Evolutionary conservation across 2,113 vertebrate species (phyloP).

Genomic region (Cyprinodon variegatus): DNA sequence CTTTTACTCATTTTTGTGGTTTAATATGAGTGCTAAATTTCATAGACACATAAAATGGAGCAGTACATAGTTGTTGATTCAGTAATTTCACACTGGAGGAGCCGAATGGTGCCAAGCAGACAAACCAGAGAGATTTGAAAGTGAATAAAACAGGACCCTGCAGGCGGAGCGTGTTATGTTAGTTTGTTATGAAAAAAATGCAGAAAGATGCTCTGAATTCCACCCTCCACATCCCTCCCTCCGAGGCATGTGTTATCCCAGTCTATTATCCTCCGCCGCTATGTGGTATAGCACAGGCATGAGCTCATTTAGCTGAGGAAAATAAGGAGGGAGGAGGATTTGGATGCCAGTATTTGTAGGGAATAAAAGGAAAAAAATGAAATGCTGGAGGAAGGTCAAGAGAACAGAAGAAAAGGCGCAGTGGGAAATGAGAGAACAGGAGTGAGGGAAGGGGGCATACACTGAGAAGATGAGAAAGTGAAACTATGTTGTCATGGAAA

Average conservation of each 20-base stretch:
- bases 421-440: conserved; percentile 48
- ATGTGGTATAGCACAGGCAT: conserved; percentile 47
- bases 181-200: conserved; percentile 51
- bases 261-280: conserved; percentile 47
- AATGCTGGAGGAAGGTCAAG: conserved; percentile 67
- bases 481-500: conserved; percentile 95
- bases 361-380: conserved; percentile 60
- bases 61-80: conserved; percentile 34
- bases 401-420: conserved; percentile 64
- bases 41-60: not conserved
- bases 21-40: not conserved
- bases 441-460: conserved; percentile 28
- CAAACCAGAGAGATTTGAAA: conserved; percentile 40
- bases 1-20: conserved; percentile 3
- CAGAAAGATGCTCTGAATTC: conserved; percentile 41
- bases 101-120: conserved; percentile 7
- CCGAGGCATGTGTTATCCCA: conserved; percentile 34
- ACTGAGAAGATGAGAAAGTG: conserved; percentile 78
- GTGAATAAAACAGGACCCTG: conserved; percentile 27
- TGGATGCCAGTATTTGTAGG: conserved; percentile 51
- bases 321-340: conserved; percentile 56
- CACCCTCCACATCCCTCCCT: not conserved
- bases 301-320: conserved; percentile 65
- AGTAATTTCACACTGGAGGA: not conserved
- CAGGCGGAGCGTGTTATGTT: conserved; percentile 29